Base-by-base conservation (phyloP, 1,140 invertebrate genomes). In the Cherax quadricarinatus region DNA sequence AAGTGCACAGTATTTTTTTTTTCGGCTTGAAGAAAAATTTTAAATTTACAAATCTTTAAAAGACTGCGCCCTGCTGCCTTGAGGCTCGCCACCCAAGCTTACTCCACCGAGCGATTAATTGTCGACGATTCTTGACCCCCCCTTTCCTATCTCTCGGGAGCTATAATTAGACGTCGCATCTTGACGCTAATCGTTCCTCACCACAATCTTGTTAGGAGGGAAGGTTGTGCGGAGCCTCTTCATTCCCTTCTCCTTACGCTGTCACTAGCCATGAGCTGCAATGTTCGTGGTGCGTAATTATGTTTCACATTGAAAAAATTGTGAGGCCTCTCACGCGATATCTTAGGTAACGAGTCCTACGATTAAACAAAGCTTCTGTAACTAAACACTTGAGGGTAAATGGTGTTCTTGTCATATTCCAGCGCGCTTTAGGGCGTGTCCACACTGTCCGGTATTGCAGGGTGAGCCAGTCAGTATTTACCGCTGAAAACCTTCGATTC, bases 111-210 rank as follows among this genome's bases (percentile, higher is more conserved):
- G 21, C 85, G 41, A 78, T 79, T 87, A 66, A 87, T 87, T 87
- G 85, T 41, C 66, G 30, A 78, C 48, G 70, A 87, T 78, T 87
- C 85, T 24, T 81, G 24, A 14, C 49, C n/a, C 73, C 57, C 16
- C 84, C 51, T 57, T 9, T 30, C 16, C 84, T 30, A 87, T 48
- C 86, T 78, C n/a, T 88, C 78, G 53, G 86, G 73, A 88, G 86
- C 86, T 80, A 80, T 88, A 88, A 88, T 88, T 88, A 88, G 75
- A 88, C 75, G 53, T 88, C 86, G 79, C 24, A 57, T 81, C 86
- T 88, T 88, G 86, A 88, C 53, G 78, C 86, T 78, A 81, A 88
- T 88, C 79, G 30, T 78, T 30, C 53, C 49, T 62, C 30, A 62
- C 70, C 24, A 48, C 70, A 81, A 41, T 41, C 53, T 14, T 9